phyloP scores from a whole-genome alignment of 2,888 invertebrate species.

The Polyommatus iphigenia region DNA sequence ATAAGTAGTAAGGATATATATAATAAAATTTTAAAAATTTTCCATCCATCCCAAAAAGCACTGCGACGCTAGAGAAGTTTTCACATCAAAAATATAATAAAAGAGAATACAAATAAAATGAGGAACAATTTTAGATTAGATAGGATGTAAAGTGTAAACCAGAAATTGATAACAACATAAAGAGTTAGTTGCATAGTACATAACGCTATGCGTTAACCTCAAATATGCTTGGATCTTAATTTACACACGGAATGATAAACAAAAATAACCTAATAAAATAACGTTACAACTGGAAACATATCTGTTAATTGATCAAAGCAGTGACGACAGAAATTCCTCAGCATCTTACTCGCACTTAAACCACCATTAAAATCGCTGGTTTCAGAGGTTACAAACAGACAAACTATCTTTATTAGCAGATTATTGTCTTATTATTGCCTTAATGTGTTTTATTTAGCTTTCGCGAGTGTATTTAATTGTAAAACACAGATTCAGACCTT shows the following conservation, averaged over 20 bases:
- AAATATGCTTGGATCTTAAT: too few relatives aligned
- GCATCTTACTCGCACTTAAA: neutral
- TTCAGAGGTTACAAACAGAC: slow-evolving; percentile 3
- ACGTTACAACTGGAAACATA: neutral
- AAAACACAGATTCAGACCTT: slow-evolving; percentile 34
- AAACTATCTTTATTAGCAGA: slow-evolving; percentile 19
- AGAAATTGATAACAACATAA: neutral
- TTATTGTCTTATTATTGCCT: slow-evolving; percentile 25
- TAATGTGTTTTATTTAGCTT: slow-evolving; percentile 31
- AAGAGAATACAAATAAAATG: too few relatives aligned
- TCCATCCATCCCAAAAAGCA: too few relatives aligned
- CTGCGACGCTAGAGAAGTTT: too few relatives aligned
- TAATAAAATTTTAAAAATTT: too few relatives aligned
- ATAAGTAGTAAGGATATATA: too few relatives aligned
- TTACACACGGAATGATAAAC: too few relatives aligned
- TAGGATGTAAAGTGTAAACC: neutral
- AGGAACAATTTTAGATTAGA: too few relatives aligned
- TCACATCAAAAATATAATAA: too few relatives aligned
- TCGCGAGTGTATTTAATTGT: slow-evolving; percentile 34
- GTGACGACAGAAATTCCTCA: neutral
- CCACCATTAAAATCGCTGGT: neutral
- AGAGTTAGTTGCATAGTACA: neutral
- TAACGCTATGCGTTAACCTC: neutral
- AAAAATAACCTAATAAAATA: neutral
- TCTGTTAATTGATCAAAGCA: neutral